phyloP scores from a whole-genome alignment of 2,797 vertebrate genomes.

The Gambelia wislizenii region DNA sequence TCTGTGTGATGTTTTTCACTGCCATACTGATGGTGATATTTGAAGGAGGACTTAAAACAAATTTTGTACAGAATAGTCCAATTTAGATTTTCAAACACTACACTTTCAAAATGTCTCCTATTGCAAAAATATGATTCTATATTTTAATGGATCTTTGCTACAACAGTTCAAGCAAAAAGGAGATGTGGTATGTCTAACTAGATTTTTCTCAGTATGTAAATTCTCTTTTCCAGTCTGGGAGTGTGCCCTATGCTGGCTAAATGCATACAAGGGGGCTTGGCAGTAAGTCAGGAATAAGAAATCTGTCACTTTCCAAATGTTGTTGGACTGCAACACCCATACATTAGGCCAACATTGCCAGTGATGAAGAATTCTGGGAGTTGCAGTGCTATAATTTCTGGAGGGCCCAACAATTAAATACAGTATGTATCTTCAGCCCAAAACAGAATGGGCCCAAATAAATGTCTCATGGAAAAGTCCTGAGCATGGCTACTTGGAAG shows the following conservation, averaged over 20 bases:
- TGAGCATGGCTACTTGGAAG: not conserved
- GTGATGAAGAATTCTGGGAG: no score
- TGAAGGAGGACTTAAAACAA: not conserved
- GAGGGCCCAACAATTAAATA: no score
- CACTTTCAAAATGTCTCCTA: not conserved
- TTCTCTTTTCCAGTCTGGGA: no score
- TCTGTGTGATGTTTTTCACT: not conserved
- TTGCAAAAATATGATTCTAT: not conserved
- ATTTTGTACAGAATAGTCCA: not conserved
- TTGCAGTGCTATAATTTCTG: no score
- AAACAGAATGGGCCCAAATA: not conserved
- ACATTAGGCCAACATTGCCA: no score
- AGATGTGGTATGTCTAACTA: not conserved
- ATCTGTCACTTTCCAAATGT: no score
- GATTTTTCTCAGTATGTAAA: not conserved
- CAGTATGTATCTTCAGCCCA: not conserved
- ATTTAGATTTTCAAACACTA: not conserved
- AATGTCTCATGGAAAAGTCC: not conserved
- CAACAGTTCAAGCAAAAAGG: no score
- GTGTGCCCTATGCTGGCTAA: no score
- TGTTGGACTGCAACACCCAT: no score
- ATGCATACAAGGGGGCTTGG: no score
- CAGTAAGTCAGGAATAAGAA: no score
- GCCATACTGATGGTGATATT: not conserved
- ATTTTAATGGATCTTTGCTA: not conserved